Conservation (phyloP, 2,888 invertebrate species). For the Agrochola circellaris region DNA sequence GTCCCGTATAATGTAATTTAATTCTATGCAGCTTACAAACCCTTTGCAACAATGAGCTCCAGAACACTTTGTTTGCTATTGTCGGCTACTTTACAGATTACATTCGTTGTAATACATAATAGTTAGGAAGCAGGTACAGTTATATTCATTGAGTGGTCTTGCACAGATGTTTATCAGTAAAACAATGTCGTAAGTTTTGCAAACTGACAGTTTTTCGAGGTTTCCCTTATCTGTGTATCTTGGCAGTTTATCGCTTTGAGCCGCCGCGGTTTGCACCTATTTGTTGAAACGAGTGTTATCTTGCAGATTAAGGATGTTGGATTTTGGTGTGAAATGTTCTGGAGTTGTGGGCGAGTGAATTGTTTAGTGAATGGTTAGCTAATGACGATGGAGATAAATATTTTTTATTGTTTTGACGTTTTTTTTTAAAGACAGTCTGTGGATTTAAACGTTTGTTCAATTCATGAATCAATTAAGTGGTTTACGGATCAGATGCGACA, state of each 20-base stretch:
- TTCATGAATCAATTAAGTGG: not conserved
- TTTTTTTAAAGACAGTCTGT: not conserved
- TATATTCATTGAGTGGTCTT: constrained; percentile 85
- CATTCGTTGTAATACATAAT: constrained; percentile 81
- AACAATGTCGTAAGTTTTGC: constrained; percentile 86
- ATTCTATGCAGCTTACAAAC: constrained; percentile 73
- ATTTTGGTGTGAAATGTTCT: constrained; percentile 59
- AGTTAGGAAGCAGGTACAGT: constrained; percentile 85
- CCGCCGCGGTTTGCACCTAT: constrained; percentile 74
- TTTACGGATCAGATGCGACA: not conserved
- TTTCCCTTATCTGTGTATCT: constrained; percentile 68
- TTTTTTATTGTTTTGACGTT: constrained; percentile 16
- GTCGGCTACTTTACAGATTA: constrained; percentile 90
- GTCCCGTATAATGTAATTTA: constrained; percentile 83
- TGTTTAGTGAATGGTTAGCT: constrained; percentile 52
- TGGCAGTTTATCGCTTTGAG: constrained; percentile 75
- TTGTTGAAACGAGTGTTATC: constrained; percentile 72
- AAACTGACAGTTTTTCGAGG: constrained; percentile 76
- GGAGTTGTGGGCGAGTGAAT: constrained; percentile 44
- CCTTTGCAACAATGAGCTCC: constrained; percentile 77
- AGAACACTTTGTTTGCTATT: constrained; percentile 84
- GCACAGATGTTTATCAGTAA: constrained; percentile 87
- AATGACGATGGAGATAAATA: constrained; percentile 27
- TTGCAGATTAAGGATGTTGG: constrained; percentile 63
- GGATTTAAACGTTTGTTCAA: not conserved